These are phyloP conservation scores for Mionectes macconnelli DNA, from an alignment of 2,113 vertebrate species.

Conservation along the genomic window DNA sequence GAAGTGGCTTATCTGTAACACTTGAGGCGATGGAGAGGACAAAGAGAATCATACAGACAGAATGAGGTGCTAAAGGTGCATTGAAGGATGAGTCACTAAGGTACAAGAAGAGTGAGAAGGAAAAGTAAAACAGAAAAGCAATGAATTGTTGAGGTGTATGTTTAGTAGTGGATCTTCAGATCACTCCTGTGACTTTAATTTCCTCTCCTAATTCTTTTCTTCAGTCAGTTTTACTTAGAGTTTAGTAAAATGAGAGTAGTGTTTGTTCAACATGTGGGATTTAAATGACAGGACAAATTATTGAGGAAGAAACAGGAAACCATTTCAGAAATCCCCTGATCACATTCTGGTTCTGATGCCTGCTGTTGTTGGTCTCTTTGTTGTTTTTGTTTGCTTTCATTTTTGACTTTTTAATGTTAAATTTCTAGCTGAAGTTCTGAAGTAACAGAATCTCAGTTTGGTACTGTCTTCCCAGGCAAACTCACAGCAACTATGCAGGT, in stretches of 20 bases:
- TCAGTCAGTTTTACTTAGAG: background rate
- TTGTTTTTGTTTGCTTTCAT: background rate
- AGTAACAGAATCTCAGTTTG: constrained; percentile 45
- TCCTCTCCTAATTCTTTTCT: background rate
- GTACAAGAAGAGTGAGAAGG: background rate
- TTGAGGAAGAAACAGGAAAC: background rate
- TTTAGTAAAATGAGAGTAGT: background rate
- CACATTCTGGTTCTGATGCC: background rate
- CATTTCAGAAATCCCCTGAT: background rate
- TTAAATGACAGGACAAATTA: background rate
- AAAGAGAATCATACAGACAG: background rate
- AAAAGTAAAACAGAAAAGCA: background rate
- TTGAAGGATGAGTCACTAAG: background rate
- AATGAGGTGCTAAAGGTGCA: background rate
- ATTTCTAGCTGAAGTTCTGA: background rate
- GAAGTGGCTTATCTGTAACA: background rate
- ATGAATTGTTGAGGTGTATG: background rate
- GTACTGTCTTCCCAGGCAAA: constrained; percentile 24
- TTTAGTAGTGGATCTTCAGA: background rate
- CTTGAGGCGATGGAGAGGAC: background rate
- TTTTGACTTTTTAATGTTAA: background rate
- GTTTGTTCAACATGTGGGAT: background rate
- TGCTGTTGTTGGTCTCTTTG: background rate
- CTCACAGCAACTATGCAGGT: constrained; percentile 18
- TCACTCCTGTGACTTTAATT: background rate